Base-by-base conservation (phyloP, 2,888 invertebrate genomes). In the Alloplasta piceator region DNA sequence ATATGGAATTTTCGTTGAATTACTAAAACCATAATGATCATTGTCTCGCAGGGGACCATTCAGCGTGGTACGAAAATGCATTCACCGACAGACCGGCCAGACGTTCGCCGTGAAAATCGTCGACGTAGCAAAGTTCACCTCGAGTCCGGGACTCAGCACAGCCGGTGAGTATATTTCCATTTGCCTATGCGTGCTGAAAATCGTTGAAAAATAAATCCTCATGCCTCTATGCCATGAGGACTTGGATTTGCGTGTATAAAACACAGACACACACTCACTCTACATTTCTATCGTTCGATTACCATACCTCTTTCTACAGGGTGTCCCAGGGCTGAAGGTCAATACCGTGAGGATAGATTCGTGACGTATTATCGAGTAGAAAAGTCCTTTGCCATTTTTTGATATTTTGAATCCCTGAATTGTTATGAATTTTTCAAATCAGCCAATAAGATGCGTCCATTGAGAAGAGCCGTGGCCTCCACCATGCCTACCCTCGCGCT, bases 71-170 rank as follows among this genome's bases (percentile, higher is more conserved):
- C 95, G 98, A 86, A 95, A 98, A 93, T 99, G 99, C 93, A 96
- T 98, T 87, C 98, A 98, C 93, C 95, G 98, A 82, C 98, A 98
- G 92, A 98, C 98, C 10, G 96, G 96, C 72, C 98, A 98, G 93
- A 98, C 98, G 92, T 99, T 98, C 94, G 99, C 99, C 78, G 99
- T 99, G 87, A 99, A 99, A 94, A 98, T 99, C 89, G 98, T 99
- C 86, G 99, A 99, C 93, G 98, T 99, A 74, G 98, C 98, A 86
- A 98, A 98, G 92, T 99, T 99, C 93, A 98, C 98, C 85, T 97
- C 98, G 71, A 98, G 98, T 91, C 98, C 99, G 43, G 99, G 98
- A 82, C 95, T 99, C 85, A 98, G 98, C 92, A 98, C 98, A 90
- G 98, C 98, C 92, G 98, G 98, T 98, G 93, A 93, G 93, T 91